Conservation (phyloP, 2,113 vertebrate genomes). For the Hypomesus transpacificus region DNA sequence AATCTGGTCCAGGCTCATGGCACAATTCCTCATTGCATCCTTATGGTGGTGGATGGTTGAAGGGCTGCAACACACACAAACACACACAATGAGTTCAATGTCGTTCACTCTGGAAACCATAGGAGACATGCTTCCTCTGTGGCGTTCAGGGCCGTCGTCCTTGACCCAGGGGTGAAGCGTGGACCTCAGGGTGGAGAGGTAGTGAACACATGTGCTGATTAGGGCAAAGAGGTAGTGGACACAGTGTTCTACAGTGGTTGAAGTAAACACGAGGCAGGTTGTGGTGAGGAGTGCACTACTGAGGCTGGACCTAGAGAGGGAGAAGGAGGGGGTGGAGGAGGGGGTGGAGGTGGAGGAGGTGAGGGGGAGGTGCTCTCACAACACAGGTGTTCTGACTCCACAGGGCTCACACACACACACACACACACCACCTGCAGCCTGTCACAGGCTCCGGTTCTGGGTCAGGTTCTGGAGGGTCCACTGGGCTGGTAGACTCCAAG, state of each 20-base stretch:
- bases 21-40: slow-evolving; percentile 91
- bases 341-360: background rate
- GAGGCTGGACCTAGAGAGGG: slow-evolving; percentile 12
- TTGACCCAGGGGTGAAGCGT: no score
- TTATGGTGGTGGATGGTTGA: slow-evolving; percentile 89
- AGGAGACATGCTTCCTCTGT: no score
- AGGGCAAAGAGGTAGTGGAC: no score
- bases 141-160: no score
- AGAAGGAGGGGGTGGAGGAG: background rate
- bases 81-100: background rate
- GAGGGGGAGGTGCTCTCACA: slow-evolving; percentile 34
- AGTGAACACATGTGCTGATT: no score
- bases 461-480: slow-evolving; percentile 59
- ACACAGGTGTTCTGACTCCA: slow-evolving; percentile 31
- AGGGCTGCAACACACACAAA: slow-evolving; percentile 65
- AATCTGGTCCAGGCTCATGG: slow-evolving; percentile 97
- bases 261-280: no score
- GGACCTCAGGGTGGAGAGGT: no score
- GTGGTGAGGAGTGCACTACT: no score
- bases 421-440: slow-evolving; percentile 61
- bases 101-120: no score
- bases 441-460: slow-evolving; percentile 55
- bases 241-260: no score
- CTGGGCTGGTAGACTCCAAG: slow-evolving; percentile 62
- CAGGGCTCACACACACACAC: slow-evolving; percentile 9